Evolutionary conservation across 2,797 vertebrate species (phyloP), one percentile per base, ranked within the genome.

Genomic region (Crenuchus spilurus): DNA sequence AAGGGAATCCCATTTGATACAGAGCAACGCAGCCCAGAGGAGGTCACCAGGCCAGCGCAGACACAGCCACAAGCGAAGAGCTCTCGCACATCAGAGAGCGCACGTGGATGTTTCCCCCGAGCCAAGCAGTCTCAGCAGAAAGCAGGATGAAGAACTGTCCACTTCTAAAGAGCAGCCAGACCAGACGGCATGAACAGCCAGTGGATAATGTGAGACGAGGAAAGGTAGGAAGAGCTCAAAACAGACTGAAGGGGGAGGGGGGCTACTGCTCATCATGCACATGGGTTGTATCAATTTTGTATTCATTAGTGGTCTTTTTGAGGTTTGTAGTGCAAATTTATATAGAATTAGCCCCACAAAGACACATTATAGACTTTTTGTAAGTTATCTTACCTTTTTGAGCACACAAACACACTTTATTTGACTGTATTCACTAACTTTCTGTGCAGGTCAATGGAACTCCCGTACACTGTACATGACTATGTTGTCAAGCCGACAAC

Each of bases 41-140:
- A 72, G 84, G 13, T 93, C 92, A 30, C 92, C 91, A 0, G 72
- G 63, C 1, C 91, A 89, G 41, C 86, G 83, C 48, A 87, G 87
- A 71, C 85, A 82, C 70, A 91, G 88, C 75, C 83, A 85, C 0
- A 74, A 37, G 1, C 84, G 88, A 6, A 85, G 87, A 39, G 70
- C 86, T 57, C 86, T 94, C 62, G 82, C 46, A 22, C 80, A 92
- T 79, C 92, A 93, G 85, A 88, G 33, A 49, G 84, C 85, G 0
- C 91, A 89, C 28, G 83, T 91, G 65, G 93, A 94, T 37, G 77
- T 87, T 62, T 93, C 93, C 18, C 91, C 92, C 7, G 93, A 92
- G 11, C 92, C 92, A 6, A 83, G 75, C 26, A 84, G 84, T 80
- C 82, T 76, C 1, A 44, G 6, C 2, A 46, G 5, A 6, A 73